Conservation (phyloP, 2,113 vertebrate genomes). For the Stegastes partitus region DNA sequence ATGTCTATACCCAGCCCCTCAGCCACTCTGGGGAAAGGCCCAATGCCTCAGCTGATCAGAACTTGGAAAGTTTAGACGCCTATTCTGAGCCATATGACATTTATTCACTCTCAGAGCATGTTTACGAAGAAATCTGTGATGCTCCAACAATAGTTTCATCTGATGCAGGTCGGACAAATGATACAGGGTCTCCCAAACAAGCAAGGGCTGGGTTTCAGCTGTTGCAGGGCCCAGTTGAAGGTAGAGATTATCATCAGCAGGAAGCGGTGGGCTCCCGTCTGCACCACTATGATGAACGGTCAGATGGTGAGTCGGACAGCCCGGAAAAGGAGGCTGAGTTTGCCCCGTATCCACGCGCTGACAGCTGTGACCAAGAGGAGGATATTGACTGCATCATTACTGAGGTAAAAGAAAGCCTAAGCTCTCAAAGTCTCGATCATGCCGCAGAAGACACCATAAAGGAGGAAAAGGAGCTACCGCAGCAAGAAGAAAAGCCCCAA, state of each 20-base stretch:
- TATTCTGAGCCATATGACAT: slow-evolving; percentile 93
- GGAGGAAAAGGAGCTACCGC: slow-evolving; percentile 32
- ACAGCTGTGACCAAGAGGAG: slow-evolving; percentile 95
- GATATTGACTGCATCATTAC: slow-evolving; percentile 91
- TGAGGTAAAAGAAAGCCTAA: slow-evolving; percentile 91
- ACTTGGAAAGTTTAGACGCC: slow-evolving; percentile 76
- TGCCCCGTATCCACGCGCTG: slow-evolving; percentile 92
- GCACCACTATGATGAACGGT: slow-evolving; percentile 95
- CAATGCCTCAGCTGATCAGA: slow-evolving; percentile 40
- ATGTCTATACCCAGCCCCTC: slow-evolving; percentile 90
- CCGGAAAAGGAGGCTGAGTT: slow-evolving; percentile 98
- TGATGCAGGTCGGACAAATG: slow-evolving; percentile 22
- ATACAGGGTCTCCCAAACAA: slow-evolving; percentile 72
- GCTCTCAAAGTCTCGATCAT: slow-evolving; percentile 86
- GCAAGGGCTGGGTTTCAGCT: slow-evolving; percentile 85
- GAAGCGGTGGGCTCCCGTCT: slow-evolving; percentile 94
- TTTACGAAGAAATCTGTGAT: slow-evolving; percentile 96
- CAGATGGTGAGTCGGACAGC: slow-evolving; percentile 95
- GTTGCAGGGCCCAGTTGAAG: slow-evolving; percentile 83
- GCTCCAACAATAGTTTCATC: slow-evolving; percentile 60
- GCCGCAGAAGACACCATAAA: slow-evolving; percentile 32
- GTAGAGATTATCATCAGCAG: slow-evolving; percentile 90
- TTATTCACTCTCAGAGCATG: slow-evolving; percentile 92
- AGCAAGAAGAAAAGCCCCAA: slow-evolving; percentile 85
- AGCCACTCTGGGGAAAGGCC: slow-evolving; percentile 71